Conservation (phyloP, 2,113 vertebrate genomes). For the Pantherophis guttatus region DNA sequence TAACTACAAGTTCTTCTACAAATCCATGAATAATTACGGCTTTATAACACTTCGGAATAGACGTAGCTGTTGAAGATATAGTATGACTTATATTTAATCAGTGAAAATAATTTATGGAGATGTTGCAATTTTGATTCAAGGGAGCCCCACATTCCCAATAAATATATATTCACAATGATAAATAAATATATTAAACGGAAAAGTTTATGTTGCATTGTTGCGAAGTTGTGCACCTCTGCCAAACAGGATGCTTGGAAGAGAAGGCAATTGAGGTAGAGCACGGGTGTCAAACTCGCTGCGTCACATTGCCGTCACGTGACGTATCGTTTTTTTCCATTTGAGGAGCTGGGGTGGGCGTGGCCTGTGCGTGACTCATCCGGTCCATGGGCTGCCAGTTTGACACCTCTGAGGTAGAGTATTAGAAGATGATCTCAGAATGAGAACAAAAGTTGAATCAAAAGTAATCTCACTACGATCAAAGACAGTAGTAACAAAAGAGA, state of each 20-base stretch:
- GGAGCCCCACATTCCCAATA: background rate
- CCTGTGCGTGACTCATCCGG: too few species aligned
- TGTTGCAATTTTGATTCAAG: background rate
- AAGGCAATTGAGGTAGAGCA: background rate
- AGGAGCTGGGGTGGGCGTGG: too few species aligned
- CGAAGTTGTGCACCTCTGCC: background rate
- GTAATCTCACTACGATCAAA: background rate
- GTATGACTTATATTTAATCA: background rate
- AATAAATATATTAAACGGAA: background rate
- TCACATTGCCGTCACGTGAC: too few species aligned
- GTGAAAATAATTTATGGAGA: background rate
- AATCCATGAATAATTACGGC: conserved; percentile 92
- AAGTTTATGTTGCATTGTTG: background rate
- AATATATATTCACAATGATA: background rate
- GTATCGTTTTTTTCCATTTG: too few species aligned
- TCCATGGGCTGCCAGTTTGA: too few species aligned
- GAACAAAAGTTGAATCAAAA: background rate
- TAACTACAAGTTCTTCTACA: conserved; percentile 97
- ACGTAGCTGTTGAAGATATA: conserved; percentile 78
- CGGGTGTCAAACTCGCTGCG: too few species aligned
- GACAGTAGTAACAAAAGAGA: background rate
- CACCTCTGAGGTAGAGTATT: background rate
- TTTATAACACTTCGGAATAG: conserved; percentile 91
- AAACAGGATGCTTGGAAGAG: background rate
- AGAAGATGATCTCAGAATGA: background rate